A percentile compares a stretch with the other conserved stretches of the same genome.
Conservation (phyloP, 2,888 invertebrate genomes). For the Lochmaea crataegi region DNA sequence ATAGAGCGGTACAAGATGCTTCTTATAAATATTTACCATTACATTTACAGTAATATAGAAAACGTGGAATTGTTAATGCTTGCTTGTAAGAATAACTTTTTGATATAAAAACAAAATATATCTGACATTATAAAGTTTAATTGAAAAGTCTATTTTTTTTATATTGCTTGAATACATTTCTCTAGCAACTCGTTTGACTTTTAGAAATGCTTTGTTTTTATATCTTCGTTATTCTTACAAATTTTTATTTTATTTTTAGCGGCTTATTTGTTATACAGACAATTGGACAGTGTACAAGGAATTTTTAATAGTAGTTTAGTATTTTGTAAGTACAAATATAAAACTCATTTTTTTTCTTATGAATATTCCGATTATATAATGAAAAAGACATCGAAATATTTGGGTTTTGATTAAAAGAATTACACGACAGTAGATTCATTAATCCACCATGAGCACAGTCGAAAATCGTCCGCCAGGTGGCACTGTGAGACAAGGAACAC, state of each 20-base stretch:
- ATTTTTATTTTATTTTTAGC: neutral
- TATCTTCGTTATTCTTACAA: neutral
- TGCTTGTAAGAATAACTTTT: neutral
- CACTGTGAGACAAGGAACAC: too few relatives aligned
- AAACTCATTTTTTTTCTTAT: too few relatives aligned
- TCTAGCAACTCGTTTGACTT: too few relatives aligned
- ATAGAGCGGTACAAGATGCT: conserved; percentile 25
- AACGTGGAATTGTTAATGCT: neutral
- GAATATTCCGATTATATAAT: neutral
- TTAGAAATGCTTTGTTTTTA: neutral
- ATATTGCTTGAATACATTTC: too few relatives aligned
- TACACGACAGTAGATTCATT: neutral
- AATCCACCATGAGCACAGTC: too few relatives aligned
- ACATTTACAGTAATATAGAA: neutral
- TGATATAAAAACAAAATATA: neutral
- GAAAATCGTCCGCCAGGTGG: too few relatives aligned
- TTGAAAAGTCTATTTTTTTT: too few relatives aligned
- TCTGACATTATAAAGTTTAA: neutral
- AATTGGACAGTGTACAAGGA: too few relatives aligned
- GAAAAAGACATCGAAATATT: conserved; percentile 1
- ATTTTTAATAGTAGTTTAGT: too few relatives aligned
- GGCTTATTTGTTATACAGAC: neutral
- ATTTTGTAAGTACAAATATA: too few relatives aligned
- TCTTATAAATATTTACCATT: conserved; percentile 9
- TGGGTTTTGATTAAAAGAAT: neutral